Evolutionary conservation across 2,888 invertebrate species (phyloP), one percentile per base, ranked within the genome.

Genomic region (Sminthurides aquaticus): DNA sequence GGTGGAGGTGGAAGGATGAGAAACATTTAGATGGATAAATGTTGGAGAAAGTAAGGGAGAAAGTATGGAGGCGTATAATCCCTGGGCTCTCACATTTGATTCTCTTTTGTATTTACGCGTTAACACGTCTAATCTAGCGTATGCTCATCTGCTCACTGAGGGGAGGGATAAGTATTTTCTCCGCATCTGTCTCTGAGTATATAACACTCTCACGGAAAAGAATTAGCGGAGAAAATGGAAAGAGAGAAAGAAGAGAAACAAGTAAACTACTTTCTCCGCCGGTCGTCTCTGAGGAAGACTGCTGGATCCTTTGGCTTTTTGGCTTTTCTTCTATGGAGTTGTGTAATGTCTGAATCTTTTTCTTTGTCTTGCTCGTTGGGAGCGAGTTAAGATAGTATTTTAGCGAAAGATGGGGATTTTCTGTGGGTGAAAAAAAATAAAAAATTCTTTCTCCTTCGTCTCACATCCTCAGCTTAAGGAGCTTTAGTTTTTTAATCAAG

Each of bases 401-500:
- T n/a, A n/a, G n/a, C n/a, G n/a, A n/a, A n/a, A n/a, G n/a, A n/a
- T n/a, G n/a, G n/a, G n/a, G n/a, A n/a, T n/a, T n/a, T n/a, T n/a
- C n/a, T n/a, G n/a, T n/a, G n/a, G n/a, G n/a, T n/a, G n/a, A n/a
- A n/a, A n/a, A n/a, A n/a, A n/a, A n/a, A n/a, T n/a, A n/a, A n/a
- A n/a, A n/a, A n/a, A n/a, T n/a, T n/a, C n/a, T n/a, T n/a, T n/a
- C n/a, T n/a, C n/a, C n/a, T n/a, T n/a, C 43, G 5, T 34, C 15
- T 34, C 43, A 34, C 27, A 25, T 55, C 22, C 22, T 24, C 2
- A 28, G 27, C n/a, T 57, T 28, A 62, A 56, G 49, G 29, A 28
- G 48, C 48, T 26, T 34, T 64, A 64, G 22, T 56, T 60, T 64
- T 64, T 64, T 64, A 64, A 64, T 64, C 64, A 64, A 64, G 34